Evolutionary conservation across 2,797 vertebrate species (phyloP).

Genomic region (Pteronotus mesoamericanus): DNA sequence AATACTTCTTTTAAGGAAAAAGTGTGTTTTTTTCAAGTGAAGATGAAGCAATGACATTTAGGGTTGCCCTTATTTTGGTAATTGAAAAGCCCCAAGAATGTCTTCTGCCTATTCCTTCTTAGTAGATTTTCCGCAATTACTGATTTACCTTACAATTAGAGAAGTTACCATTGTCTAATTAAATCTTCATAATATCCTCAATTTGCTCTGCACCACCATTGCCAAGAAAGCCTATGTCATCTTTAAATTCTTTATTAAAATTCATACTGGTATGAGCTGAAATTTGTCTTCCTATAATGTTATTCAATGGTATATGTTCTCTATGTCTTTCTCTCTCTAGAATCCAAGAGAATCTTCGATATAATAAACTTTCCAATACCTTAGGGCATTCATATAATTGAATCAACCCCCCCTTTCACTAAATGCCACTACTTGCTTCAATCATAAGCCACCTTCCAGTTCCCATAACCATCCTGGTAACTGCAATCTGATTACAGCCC

Average conservation of each 20-base stretch:
- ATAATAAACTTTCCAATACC: not conserved
- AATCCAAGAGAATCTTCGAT: not conserved
- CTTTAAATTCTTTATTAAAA: constrained; percentile 27
- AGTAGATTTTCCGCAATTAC: not conserved
- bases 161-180: not conserved
- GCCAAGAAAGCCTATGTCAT: not conserved
- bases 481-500: not conserved
- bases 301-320: not conserved
- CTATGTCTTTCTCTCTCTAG: not conserved
- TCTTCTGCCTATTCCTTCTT: not conserved
- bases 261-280: not conserved
- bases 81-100: not conserved
- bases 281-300: not conserved
- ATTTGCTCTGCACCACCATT: not conserved
- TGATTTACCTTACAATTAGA: not conserved
- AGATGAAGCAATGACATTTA: not conserved
- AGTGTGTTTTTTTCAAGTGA: not conserved
- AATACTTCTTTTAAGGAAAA: not conserved
- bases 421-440: not conserved
- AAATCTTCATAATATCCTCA: not conserved
- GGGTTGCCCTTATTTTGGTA: not conserved
- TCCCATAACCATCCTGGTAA: not conserved
- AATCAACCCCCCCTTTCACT: not conserved
- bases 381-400: not conserved
- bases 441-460: not conserved